Conservation (phyloP, 2,888 invertebrate species). For the Sarcophaga rosellei region DNA sequence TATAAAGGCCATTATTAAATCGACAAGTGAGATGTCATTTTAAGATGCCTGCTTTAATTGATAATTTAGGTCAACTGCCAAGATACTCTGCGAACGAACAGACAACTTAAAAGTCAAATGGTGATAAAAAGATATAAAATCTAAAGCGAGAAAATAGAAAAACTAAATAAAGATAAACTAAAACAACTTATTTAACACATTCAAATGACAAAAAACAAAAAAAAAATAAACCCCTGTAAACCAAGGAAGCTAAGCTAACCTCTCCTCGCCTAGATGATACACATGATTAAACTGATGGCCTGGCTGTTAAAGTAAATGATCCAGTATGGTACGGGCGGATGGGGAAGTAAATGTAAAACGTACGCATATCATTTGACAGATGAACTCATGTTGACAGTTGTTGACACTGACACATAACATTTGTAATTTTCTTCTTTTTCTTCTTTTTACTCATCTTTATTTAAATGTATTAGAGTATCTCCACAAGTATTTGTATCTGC, state of each 20-base stretch:
- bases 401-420: conserved; percentile 74
- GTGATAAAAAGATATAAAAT: conserved; percentile 42
- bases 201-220: background rate
- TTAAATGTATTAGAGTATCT: conserved; percentile 4
- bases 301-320: conserved; percentile 50
- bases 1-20: background rate
- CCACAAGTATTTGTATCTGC: background rate
- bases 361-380: conserved; percentile 78
- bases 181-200: conserved; percentile 70
- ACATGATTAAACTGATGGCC: conserved; percentile 53
- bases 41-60: conserved; percentile 42
- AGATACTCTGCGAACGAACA: background rate
- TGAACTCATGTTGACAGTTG: conserved; percentile 76
- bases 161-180: conserved; percentile 64
- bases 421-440: conserved; percentile 65
- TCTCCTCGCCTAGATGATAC: conserved; percentile 18
- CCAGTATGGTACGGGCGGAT: conserved; percentile 2
- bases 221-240: background rate
- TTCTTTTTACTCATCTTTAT: background rate
- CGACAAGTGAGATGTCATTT: conserved; percentile 45
- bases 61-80: conserved; percentile 59
- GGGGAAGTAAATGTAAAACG: conserved; percentile 28
- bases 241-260: background rate
- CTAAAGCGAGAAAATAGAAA: conserved; percentile 6
- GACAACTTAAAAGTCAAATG: conserved; percentile 70